Percentiles rank a stretch among this genome's conserved stretches.
phyloP scores from a whole-genome alignment of 2,888 invertebrate genomes.

The Hecatera dysodea region DNA sequence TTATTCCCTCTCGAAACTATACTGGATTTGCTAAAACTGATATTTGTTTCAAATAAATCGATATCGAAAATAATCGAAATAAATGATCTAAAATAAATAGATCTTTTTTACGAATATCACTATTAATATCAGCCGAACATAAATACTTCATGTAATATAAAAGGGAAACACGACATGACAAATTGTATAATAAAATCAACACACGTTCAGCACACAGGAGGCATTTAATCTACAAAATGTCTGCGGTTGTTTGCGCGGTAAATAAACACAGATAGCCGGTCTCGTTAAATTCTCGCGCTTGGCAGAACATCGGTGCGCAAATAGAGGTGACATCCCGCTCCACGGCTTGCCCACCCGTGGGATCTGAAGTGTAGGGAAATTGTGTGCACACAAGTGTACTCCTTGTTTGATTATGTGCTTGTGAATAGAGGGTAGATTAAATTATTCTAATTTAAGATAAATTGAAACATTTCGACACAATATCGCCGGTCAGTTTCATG shows the following conservation, averaged over 20 bases:
- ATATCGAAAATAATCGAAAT: too few species aligned
- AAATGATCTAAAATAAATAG: too few species aligned
- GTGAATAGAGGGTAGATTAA: conserved; percentile 36
- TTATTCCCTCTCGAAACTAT: neutral
- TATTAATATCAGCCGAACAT: neutral
- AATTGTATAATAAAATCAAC: conserved; percentile 50
- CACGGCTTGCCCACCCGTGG: conserved; percentile 57
- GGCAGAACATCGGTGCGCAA: conserved; percentile 63
- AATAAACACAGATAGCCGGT: conserved; percentile 72
- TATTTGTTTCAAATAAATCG: neutral
- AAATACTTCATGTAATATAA: neutral
- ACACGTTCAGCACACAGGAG: conserved; percentile 48
- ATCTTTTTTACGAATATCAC: neutral
- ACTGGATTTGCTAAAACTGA: neutral
- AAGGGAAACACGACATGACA: conserved; percentile 24
- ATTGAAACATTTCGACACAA: neutral
- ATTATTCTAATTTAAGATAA: conserved; percentile 71
- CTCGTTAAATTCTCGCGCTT: conserved; percentile 85
- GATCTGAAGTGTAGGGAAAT: conserved; percentile 48
- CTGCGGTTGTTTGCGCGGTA: conserved; percentile 73
- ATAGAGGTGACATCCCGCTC: conserved; percentile 68
- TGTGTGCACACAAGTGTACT: conserved; percentile 32
- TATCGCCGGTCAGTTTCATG: neutral
- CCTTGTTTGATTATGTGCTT: conserved; percentile 27
- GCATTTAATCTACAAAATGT: conserved; percentile 81